Evolutionary conservation across 2,113 vertebrate genomes (phyloP).

Genomic region (Aspiorhynchus laticeps): DNA sequence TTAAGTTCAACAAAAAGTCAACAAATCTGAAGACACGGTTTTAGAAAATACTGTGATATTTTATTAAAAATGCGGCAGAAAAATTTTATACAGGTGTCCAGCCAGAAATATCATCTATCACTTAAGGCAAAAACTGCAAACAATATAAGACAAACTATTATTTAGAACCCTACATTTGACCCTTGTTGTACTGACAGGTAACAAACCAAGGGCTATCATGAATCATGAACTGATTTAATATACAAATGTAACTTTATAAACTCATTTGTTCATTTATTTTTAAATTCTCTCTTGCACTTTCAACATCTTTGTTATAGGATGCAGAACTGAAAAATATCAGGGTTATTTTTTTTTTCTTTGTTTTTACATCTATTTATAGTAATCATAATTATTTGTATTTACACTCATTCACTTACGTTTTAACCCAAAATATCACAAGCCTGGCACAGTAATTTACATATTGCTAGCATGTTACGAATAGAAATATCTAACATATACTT

Average conservation of each 20-base stretch:
- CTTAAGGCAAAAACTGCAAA: conserved; percentile 94
- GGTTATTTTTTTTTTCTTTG: conserved; percentile 67
- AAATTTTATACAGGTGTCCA: conserved; percentile 96
- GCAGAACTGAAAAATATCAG: conserved; percentile 80
- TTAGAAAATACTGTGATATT: conserved; percentile 99
- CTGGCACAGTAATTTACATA: conserved; percentile 88
- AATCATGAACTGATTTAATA: conserved; percentile 76
- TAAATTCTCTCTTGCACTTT: conserved; percentile 58
- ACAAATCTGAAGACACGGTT: conserved; percentile 62
- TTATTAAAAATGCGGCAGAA: conserved; percentile 99
- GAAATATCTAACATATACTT: conserved; percentile 88
- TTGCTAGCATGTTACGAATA: conserved; percentile 91
- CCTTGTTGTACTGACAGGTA: conserved; percentile 81
- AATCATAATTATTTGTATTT: conserved; percentile 78
- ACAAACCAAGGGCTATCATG: conserved; percentile 82
- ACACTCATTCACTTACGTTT: conserved; percentile 88
- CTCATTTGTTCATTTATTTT: conserved; percentile 55
- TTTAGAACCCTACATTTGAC: conserved; percentile 78
- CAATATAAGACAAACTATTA: conserved; percentile 82
- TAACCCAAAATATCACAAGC: conserved; percentile 87
- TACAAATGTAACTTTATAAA: conserved; percentile 80
- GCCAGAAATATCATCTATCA: conserved; percentile 95
- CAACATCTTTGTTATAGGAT: conserved; percentile 71
- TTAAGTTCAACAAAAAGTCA: background rate
- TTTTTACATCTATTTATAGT: conserved; percentile 68